Evolutionary conservation across 2,888 invertebrate species (phyloP).

Genomic region (Lydus trimaculatus): DNA sequence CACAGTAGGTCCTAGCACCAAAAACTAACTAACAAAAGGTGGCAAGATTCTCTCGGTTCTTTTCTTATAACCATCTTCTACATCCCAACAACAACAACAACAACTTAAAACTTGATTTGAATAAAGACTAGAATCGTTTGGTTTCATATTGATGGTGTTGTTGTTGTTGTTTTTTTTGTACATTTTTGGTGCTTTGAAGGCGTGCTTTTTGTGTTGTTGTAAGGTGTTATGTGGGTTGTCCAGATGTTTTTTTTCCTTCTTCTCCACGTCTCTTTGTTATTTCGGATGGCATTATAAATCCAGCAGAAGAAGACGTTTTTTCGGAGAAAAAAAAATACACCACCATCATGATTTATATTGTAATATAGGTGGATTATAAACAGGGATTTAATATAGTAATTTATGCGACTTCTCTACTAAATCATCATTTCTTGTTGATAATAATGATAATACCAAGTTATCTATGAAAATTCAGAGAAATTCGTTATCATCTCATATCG

Average conservation of each 20-base stretch:
- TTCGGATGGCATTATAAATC: neutral
- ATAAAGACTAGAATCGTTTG: slow-evolving; percentile 17
- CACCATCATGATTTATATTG: slow-evolving; percentile 28
- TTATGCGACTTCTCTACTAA: slow-evolving; percentile 17
- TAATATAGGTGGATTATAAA: neutral
- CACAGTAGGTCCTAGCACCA: slow-evolving; percentile 44
- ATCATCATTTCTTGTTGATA: neutral
- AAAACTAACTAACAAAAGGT: slow-evolving; percentile 33
- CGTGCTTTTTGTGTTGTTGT: slow-evolving; percentile 16
- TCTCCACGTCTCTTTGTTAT: neutral
- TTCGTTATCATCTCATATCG: too few species aligned
- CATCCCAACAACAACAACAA: neutral
- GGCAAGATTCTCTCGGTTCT: neutral
- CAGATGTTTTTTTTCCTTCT: slow-evolving; percentile 44
- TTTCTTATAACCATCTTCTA: neutral
- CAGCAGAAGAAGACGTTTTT: neutral
- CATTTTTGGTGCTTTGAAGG: neutral
- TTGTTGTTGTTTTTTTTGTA: neutral
- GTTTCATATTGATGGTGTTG: neutral
- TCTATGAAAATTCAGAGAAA: neutral
- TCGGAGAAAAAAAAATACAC: slow-evolving; percentile 9
- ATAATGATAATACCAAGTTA: too few species aligned
- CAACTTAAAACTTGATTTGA: slow-evolving; percentile 5
- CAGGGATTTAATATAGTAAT: slow-evolving; percentile 24
- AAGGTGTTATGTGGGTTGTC: slow-evolving; percentile 51